Percentiles rank a stretch among this genome's conserved stretches.
Conservation (phyloP, 2,113 vertebrate genomes). For the Malurus cyaneus region DNA sequence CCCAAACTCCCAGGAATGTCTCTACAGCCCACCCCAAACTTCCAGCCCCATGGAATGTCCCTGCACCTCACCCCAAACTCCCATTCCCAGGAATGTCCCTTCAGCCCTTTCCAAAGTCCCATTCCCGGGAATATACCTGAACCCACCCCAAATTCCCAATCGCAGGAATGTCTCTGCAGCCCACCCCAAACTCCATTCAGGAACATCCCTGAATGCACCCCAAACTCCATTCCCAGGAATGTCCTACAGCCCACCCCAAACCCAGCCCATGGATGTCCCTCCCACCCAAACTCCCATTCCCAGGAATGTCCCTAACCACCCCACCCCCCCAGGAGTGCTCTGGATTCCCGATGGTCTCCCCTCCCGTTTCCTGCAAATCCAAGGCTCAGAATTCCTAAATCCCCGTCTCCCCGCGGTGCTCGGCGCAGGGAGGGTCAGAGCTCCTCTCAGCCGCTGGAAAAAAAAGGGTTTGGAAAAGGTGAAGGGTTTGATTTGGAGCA, state of each 20-base stretch:
- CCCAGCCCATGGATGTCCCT: too few relatives aligned
- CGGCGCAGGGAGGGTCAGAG: background rate
- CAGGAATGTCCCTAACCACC: background rate
- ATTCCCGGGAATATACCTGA: accelerated
- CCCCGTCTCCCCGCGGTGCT: background rate
- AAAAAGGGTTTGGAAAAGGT: constrained; percentile 37
- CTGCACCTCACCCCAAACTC: background rate
- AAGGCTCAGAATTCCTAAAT: accelerated
- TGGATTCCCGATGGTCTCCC: background rate
- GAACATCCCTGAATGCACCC: accelerated
- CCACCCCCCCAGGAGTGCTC: accelerated
- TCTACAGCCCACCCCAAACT: accelerated
- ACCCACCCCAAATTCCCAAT: accelerated
- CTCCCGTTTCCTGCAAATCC: background rate
- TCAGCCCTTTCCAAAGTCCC: accelerated
- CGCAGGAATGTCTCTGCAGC: background rate
- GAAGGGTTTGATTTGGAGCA: constrained; percentile 19
- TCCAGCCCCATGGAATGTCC: too few relatives aligned
- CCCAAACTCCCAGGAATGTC: background rate
- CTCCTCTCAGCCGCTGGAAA: background rate
- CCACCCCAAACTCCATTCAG: background rate
- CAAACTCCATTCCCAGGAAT: background rate
- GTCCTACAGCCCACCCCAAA: background rate
- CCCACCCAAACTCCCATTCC: background rate
- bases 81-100: too few relatives aligned